Evolutionary conservation across 1,140 invertebrate genomes (phyloP).

Genomic region (Pseudomyrmex dendroicus): DNA sequence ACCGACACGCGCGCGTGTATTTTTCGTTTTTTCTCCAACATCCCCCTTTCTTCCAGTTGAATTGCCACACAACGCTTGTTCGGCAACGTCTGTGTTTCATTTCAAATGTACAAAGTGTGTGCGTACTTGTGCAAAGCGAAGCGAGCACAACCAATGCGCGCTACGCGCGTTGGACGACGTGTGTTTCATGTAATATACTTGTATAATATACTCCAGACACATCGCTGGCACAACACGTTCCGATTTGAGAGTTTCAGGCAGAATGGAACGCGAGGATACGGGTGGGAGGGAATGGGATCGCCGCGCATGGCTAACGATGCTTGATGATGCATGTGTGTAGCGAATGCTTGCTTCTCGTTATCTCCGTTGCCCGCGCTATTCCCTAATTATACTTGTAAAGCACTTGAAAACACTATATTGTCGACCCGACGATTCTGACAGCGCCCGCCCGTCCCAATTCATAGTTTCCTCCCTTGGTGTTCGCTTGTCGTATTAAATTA

Average conservation of each 20-base stretch:
- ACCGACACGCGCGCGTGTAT: background rate
- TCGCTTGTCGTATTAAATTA: constrained; percentile 10
- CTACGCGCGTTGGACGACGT: no score
- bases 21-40: no score
- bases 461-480: background rate
- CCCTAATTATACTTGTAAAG: constrained; percentile 57
- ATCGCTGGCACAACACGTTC: background rate
- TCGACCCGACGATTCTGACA: constrained; percentile 47
- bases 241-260: constrained; percentile 56
- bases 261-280: constrained; percentile 44
- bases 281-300: no score
- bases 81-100: no score
- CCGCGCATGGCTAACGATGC: constrained; percentile 59
- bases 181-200: constrained; percentile 8
- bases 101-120: background rate
- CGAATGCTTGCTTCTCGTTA: constrained; percentile 67
- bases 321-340: constrained; percentile 53
- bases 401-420: constrained; percentile 52
- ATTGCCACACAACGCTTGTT: no score
- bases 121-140: background rate
- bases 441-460: constrained; percentile 15
- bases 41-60: no score
- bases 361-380: constrained; percentile 23
- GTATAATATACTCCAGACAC: background rate
- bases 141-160: background rate